These are phyloP conservation scores for Otolemur crassicaudatus DNA, from an alignment of 2,797 vertebrate species.

Conservation along the genomic window DNA sequence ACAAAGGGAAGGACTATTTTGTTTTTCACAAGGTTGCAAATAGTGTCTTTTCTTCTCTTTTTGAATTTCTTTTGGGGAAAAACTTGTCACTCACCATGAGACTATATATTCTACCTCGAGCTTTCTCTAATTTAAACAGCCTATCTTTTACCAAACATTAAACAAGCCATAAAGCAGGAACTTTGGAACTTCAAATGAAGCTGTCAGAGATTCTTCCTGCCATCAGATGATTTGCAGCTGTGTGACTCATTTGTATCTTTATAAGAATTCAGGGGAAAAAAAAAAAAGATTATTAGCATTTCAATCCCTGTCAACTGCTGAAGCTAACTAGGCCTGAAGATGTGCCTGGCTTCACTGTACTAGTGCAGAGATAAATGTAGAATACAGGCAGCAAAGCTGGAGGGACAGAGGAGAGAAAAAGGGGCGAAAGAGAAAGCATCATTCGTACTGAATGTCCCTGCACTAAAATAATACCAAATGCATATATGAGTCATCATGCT, in stretches of 20 bases:
- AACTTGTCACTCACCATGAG: conserved; percentile 45
- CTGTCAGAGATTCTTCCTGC: conserved; percentile 72
- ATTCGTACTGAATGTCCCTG: conserved; percentile 57
- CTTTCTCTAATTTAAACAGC: conserved; percentile 61
- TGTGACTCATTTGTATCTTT: conserved; percentile 78
- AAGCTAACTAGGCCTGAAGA: conserved; percentile 74
- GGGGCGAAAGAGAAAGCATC: conserved; percentile 67
- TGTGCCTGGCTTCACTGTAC: conserved; percentile 59
- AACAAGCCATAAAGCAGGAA: conserved; percentile 75
- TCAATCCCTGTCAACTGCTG: conserved; percentile 80
- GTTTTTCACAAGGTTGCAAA: conserved; percentile 53
- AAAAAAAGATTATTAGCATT: conserved; percentile 74
- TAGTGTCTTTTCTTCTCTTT: conserved; percentile 37
- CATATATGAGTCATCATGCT: conserved; percentile 46
- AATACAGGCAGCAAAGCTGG: not conserved
- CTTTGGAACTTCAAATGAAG: conserved; percentile 80
- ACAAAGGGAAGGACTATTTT: conserved; percentile 23
- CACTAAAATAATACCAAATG: conserved; percentile 45
- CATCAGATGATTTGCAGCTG: conserved; percentile 76
- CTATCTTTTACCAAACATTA: conserved; percentile 79
- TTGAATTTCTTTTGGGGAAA: not conserved
- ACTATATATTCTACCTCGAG: conserved; percentile 46
- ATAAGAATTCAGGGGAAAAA: conserved; percentile 70
- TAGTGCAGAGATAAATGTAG: conserved; percentile 31
- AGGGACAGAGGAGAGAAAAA: conserved; percentile 45